Evolutionary conservation across 1,140 invertebrate species (phyloP).

Genomic region (Acromyrmex charruanus): DNA sequence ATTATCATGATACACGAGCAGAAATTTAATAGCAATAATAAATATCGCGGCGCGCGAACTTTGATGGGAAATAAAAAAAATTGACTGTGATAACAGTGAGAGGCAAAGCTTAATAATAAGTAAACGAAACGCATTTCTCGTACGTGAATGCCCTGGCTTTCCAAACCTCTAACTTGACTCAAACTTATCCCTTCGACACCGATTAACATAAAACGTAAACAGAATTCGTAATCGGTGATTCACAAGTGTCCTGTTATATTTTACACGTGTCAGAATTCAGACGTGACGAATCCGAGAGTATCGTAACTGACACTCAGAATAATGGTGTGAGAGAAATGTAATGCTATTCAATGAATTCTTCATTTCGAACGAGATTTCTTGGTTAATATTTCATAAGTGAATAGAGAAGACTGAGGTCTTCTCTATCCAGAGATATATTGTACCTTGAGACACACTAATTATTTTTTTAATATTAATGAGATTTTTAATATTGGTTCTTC

Average conservation of each 20-base stretch:
- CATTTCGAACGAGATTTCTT: background rate
- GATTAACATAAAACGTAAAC: slow-evolving; percentile 62
- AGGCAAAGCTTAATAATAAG: background rate
- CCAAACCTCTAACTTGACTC: background rate
- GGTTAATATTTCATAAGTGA: background rate
- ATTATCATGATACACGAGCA: slow-evolving; percentile 62
- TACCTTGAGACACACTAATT: too few species aligned
- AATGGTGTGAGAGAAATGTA: background rate
- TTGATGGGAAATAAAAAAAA: background rate
- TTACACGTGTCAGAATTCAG: slow-evolving; percentile 56
- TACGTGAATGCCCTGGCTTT: background rate
- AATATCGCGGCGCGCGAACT: slow-evolving; percentile 13
- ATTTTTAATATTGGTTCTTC: too few species aligned
- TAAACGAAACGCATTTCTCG: background rate
- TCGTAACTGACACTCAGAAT: background rate
- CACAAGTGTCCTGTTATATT: slow-evolving; percentile 65
- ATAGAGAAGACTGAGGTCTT: too few species aligned
- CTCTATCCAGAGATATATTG: too few species aligned
- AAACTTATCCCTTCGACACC: slow-evolving; percentile 34
- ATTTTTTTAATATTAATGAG: too few species aligned
- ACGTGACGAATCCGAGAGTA: background rate
- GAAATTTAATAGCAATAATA: slow-evolving; percentile 44
- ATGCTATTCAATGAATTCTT: background rate
- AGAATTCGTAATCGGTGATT: slow-evolving; percentile 61
- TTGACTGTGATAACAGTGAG: background rate